These are phyloP conservation scores for Congeria kusceri DNA, from an alignment of 2,888 invertebrate species.

Conservation along the genomic window DNA sequence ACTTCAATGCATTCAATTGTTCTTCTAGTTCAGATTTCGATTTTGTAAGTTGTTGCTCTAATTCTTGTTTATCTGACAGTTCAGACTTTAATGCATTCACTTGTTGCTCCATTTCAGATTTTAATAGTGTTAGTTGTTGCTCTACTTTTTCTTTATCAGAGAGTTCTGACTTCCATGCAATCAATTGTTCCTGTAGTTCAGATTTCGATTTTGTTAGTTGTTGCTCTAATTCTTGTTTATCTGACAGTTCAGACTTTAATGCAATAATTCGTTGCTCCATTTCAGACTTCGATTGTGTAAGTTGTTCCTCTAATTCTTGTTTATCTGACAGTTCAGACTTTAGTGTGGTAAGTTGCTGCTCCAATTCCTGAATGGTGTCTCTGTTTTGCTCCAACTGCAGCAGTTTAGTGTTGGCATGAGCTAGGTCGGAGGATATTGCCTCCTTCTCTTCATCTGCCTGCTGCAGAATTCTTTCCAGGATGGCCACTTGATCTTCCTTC, in stretches of 20 bases:
- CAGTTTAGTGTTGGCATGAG: slow-evolving; percentile 75
- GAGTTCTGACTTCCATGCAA: no score
- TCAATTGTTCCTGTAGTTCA: slow-evolving; percentile 20
- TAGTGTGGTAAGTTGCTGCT: slow-evolving; percentile 59
- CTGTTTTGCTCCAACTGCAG: slow-evolving; percentile 75
- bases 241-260: slow-evolving; percentile 16
- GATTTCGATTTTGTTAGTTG: slow-evolving; percentile 29
- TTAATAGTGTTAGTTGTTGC: no score
- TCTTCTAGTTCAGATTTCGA: not conserved
- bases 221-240: slow-evolving; percentile 25
- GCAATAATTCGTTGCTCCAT: no score
- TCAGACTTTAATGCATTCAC: slow-evolving; percentile 5
- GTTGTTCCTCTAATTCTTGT: no score
- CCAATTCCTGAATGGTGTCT: slow-evolving; percentile 74
- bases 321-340: slow-evolving; percentile 47
- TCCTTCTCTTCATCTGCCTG: slow-evolving; percentile 70
- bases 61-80: slow-evolving; percentile 3
- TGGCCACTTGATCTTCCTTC: slow-evolving; percentile 49
- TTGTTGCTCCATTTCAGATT: no score
- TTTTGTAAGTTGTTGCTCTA: slow-evolving; percentile 12
- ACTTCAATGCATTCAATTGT: no score
- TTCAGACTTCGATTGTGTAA: no score
- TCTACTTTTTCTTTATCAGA: no score
- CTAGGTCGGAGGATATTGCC: slow-evolving; percentile 71
- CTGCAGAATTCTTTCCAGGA: slow-evolving; percentile 59